These are phyloP conservation scores for Anguilla megastoma DNA, from an alignment of 2,797 vertebrate genomes.

Conservation along the genomic window DNA sequence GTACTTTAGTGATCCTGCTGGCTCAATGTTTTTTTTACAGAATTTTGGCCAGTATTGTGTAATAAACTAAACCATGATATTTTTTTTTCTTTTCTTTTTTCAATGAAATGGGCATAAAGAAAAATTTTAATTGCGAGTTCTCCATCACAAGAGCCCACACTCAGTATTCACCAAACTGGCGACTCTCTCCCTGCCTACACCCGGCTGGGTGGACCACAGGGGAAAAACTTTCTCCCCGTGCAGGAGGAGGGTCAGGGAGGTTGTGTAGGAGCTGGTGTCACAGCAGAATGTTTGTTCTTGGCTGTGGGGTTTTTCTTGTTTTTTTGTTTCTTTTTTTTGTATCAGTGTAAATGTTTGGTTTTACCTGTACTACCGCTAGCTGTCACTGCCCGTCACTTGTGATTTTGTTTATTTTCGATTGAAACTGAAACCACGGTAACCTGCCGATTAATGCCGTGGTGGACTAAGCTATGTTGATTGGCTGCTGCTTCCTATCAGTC, in stretches of 20 bases:
- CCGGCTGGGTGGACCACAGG: background rate
- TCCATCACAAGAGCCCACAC: background rate
- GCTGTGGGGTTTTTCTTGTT: background rate
- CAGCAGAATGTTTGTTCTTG: background rate
- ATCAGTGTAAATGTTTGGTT: slow-evolving; percentile 13
- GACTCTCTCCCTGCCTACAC: background rate
- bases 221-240: background rate
- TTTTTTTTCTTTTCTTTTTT: background rate
- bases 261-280: background rate
- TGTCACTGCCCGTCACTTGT: slow-evolving; percentile 69
- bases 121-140: background rate
- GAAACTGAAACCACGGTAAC: slow-evolving; percentile 63
- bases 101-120: background rate
- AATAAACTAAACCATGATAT: background rate
- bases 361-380: slow-evolving; percentile 21
- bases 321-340: background rate
- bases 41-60: slow-evolving; percentile 25
- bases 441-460: slow-evolving; percentile 60
- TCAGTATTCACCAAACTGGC: background rate
- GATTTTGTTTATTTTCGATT: slow-evolving; percentile 51
- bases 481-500: slow-evolving; percentile 70
- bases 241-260: background rate
- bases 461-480: slow-evolving; percentile 76
- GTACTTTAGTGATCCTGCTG: background rate
- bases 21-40: background rate